Evolutionary conservation across 2,797 vertebrate species (phyloP).

Genomic region (Psittacula echo): DNA sequence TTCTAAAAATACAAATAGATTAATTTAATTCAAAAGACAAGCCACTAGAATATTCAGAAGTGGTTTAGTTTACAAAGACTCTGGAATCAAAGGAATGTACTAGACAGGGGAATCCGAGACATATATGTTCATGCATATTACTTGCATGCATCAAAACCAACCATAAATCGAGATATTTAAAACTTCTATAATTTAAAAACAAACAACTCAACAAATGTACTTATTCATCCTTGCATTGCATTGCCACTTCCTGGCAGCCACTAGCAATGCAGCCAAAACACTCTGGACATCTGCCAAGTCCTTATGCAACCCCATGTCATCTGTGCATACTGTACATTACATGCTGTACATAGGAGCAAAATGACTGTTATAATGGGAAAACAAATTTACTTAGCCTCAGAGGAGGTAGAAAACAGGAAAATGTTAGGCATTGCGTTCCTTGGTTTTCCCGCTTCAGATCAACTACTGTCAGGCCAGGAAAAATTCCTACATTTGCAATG

Average conservation of each 20-base stretch:
- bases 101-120: background rate
- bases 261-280: background rate
- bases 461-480: background rate
- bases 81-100: background rate
- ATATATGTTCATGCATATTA: background rate
- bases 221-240: background rate
- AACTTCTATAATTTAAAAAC: background rate
- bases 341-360: background rate
- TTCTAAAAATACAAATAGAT: background rate
- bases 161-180: background rate
- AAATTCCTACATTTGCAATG: accelerated
- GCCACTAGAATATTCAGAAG: background rate
- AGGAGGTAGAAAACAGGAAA: accelerated
- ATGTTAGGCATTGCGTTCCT: background rate
- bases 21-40: background rate
- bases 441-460: background rate
- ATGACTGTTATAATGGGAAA: background rate
- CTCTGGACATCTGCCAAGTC: background rate
- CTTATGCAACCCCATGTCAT: conserved; percentile 29
- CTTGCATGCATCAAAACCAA: background rate
- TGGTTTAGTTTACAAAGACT: background rate
- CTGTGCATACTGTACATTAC: background rate
- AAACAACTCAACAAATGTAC: background rate
- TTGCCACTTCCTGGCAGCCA: conserved; percentile 15
- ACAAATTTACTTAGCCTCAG: background rate